Evolutionary conservation across 2,888 invertebrate species (phyloP).

Genomic region (Scaptomyza tumidula): DNA sequence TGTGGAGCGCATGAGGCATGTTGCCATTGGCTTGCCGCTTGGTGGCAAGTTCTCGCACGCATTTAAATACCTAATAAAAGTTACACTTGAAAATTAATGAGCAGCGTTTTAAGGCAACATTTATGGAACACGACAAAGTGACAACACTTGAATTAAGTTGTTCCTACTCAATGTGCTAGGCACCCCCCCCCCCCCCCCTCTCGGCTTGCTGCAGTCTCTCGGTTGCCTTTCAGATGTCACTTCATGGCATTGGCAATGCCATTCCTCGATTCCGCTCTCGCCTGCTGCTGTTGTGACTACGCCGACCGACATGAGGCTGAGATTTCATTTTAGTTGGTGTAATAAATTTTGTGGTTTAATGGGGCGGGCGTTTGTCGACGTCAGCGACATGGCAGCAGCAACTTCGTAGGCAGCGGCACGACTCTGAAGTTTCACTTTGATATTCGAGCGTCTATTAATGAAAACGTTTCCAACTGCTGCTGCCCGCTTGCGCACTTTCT

Average conservation of each 20-base stretch:
- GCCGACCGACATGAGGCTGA: conserved; percentile 42
- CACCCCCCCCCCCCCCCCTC: conserved; percentile 4
- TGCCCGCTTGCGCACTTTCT: conserved; percentile 33
- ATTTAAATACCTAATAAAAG: conserved; percentile 81
- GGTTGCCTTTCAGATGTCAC: conserved; percentile 65
- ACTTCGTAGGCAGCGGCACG: conserved; percentile 44
- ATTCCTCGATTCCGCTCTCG: conserved; percentile 33
- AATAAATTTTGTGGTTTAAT: conserved; percentile 84
- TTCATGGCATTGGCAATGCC: conserved; percentile 58
- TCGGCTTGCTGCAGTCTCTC: conserved; percentile 15
- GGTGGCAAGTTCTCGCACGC: conserved; percentile 78
- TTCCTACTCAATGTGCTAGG: conserved; percentile 36
- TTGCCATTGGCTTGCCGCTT: conserved; percentile 74
- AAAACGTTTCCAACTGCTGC: conserved; percentile 62
- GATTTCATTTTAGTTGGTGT: conserved; percentile 80
- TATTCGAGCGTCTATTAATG: conserved; percentile 79
- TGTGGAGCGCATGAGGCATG: conserved; percentile 74
- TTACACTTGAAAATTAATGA: conserved; percentile 84
- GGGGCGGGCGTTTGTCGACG: conserved; percentile 77
- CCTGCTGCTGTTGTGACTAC: neutral
- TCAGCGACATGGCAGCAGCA: conserved; percentile 36
- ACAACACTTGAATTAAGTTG: conserved; percentile 83
- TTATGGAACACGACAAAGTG: conserved; percentile 82
- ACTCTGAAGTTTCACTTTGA: conserved; percentile 77
- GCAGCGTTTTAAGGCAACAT: conserved; percentile 79